Evolutionary conservation across 1,140 invertebrate species (phyloP), one percentile per base, ranked within the genome.

Genomic region (Colletes latitarsis): DNA sequence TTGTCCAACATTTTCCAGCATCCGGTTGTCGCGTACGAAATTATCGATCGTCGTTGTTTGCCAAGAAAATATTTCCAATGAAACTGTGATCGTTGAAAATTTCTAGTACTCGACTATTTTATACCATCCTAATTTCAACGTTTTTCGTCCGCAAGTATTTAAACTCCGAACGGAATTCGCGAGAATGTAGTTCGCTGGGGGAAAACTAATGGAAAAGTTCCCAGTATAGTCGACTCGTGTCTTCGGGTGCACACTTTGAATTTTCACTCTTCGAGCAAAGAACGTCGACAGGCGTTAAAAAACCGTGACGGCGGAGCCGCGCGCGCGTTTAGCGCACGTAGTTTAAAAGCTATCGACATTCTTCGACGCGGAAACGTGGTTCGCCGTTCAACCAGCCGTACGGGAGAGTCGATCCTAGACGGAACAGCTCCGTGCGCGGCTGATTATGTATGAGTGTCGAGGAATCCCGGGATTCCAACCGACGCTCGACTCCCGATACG

Each of bases 291-390:
- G n/a, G 4, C 43, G 58, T 60, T 62, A 49, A 72, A 55, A 72
- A 63, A 72, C 30, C 60, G 58, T 58, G 63, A 60, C 19, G 77
- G 19, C 52, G 71, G 39, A 12, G 53, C 1, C 49, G 19, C 30
- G 60, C 30, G 21, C 53, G 30, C 63, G 55, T 67, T 75, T 53
- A 84, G 41, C 55, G 69, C 73, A 66, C 62, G 60, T 72, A 85
- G 70, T 68, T 72, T 41, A 76, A 85, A 60, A 85, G 67, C 75
- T 60, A 82, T 85, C 75, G 83, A 85, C 75, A 76, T 82, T 86
- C 84, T 66, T 76, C 75, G 67, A 80, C 43, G 72, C 70, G 76
- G 71, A 85, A 85, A 86, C 83, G 78, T 63, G 58, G 58, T 30
- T 84, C 19, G 68, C 72, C 77, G 80, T 39, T 84, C 69, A 43